phyloP scores from a whole-genome alignment of 2,113 vertebrate genomes.

The Silurus glanis region DNA sequence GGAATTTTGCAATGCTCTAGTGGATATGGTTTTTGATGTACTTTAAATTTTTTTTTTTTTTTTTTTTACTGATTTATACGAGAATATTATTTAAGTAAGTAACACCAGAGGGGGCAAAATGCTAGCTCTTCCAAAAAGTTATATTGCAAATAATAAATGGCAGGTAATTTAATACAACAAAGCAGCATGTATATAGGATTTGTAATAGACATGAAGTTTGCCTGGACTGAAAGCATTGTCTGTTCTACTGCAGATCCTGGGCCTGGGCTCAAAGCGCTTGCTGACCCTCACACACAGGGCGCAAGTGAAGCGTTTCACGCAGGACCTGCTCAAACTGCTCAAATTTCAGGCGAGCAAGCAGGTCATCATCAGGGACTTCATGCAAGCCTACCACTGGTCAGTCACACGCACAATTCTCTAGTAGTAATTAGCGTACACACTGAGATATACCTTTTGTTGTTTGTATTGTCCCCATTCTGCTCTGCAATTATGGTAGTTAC shows the following conservation, averaged over 20 bases:
- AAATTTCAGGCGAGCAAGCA: slow-evolving; percentile 98
- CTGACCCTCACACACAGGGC: slow-evolving; percentile 93
- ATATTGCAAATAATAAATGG: background rate
- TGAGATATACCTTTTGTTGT: no score
- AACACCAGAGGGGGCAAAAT: background rate
- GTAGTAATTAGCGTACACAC: background rate
- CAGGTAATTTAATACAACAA: background rate
- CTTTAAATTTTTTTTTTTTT: no score
- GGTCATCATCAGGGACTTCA: slow-evolving; percentile 88
- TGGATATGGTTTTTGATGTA: background rate
- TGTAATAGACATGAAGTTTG: background rate
- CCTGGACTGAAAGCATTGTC: background rate
- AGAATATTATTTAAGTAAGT: background rate
- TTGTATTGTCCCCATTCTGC: background rate
- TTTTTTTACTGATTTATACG: no score
- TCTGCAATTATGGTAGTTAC: background rate
- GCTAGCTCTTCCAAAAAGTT: background rate
- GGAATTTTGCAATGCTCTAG: background rate
- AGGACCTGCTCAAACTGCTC: slow-evolving; percentile 92
- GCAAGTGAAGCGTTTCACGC: slow-evolving; percentile 96
- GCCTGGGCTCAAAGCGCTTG: slow-evolving; percentile 91
- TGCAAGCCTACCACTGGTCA: slow-evolving; percentile 97
- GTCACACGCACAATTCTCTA: slow-evolving; percentile 53
- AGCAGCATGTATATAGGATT: background rate
- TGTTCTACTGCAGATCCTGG: slow-evolving; percentile 82